Base-by-base conservation (phyloP, 2,113 vertebrate species). In the Ibidorhyncha struthersii region DNA sequence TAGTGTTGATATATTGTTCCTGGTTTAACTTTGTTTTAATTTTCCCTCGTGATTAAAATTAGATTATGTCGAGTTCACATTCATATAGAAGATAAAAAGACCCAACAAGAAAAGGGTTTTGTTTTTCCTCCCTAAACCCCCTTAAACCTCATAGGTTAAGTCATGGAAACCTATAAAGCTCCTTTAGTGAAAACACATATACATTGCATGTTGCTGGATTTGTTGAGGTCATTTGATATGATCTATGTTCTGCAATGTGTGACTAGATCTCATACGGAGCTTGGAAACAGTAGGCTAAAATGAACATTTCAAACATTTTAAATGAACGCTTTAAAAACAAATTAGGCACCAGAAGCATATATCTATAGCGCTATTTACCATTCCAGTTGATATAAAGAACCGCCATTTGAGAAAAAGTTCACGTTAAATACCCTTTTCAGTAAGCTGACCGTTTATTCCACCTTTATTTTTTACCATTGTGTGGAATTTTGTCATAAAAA, bases 131-230 rank as follows among this genome's bases (percentile, higher is more conserved):
- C 34, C 55, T 89, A 95, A 95, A 90, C 18, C 52, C 30, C 30
- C 61, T 90, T 93, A 96, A 92, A 95, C 23, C 49, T 93, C 91
- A 38, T 67, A 86, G 69, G 80, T 95, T 97, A 95, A 93, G 90
- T 95, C 90, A 97, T 90, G 95, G 92, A 93, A 96, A 96, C 72
- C 69, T 81, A 95, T 94, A 96, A 93, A 97, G 65, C 47, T 63
- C 61, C 72, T 89, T 93, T 89, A 86, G 80, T 89, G 43, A 93
- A 93, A 96, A 76, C 61, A 74, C 59, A 71, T 47, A 92, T 19
- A 61, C 58, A 22, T 89, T 78, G 86, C 82, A 92, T 92, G 85
- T 93, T 92, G 50, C 67, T 93, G 95, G 86, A 84, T 96, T 94
- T 95, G 92, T 81, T 94, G 91, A 96, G 79, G 84, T 96, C 77